These are phyloP conservation scores for Lepidochitona cinerea DNA, from an alignment of 2,888 invertebrate genomes.

Conservation along the genomic window DNA sequence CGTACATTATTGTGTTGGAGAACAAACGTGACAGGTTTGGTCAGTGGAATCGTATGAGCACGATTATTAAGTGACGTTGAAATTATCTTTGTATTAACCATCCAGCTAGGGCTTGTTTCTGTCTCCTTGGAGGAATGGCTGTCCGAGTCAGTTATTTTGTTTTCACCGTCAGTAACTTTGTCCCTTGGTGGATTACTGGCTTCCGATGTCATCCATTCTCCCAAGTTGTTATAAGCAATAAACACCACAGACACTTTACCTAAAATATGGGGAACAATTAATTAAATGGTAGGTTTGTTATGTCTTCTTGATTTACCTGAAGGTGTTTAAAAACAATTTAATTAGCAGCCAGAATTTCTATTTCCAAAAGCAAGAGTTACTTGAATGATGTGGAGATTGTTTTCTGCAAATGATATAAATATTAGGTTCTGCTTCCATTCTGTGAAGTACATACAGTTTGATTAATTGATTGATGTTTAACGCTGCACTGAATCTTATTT, in stretches of 20 bases:
- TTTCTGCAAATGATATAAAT: too few species aligned
- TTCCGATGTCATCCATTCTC: conserved; percentile 39
- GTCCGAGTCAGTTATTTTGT: not conserved
- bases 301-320: too few species aligned
- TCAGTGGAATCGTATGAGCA: conserved; percentile 27
- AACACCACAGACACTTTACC: conserved; percentile 45
- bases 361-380: too few species aligned
- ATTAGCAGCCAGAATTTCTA: too few species aligned
- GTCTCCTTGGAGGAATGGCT: not conserved
- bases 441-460: too few species aligned
- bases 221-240: conserved; percentile 49
- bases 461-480: too few species aligned
- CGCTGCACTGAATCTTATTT: too few species aligned
- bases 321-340: too few species aligned
- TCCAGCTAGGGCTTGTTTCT: not conserved
- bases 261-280: too few species aligned
- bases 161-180: not conserved
- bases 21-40: conserved; percentile 84
- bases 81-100: conserved; percentile 59
- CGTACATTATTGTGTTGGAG: conserved; percentile 81
- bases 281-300: too few species aligned
- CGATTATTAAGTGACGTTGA: conserved; percentile 57
- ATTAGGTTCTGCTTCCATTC: too few species aligned
- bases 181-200: not conserved
- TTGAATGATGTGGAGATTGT: too few species aligned